Evolutionary conservation across 2,888 invertebrate genomes (phyloP).

Genomic region (Heliconius ismenius): DNA sequence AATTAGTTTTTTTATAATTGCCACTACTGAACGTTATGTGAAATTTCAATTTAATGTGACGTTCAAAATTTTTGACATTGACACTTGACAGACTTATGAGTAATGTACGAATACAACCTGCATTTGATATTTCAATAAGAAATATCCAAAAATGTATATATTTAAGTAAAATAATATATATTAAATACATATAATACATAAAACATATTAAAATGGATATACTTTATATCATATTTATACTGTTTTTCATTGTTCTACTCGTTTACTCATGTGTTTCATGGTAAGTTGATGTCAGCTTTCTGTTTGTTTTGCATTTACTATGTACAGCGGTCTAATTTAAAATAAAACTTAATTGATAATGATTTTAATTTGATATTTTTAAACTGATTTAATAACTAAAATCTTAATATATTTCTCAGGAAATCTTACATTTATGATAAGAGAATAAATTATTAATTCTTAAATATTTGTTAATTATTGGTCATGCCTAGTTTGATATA

Average conservation of each 20-base stretch:
- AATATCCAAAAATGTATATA: conserved; percentile 31
- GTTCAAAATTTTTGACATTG: conserved; percentile 25
- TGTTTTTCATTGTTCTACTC: conserved; percentile 64
- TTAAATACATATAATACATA: conserved; percentile 48
- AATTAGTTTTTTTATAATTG: not conserved
- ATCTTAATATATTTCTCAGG: not conserved
- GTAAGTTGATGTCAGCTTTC: conserved; percentile 59
- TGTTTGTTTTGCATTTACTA: conserved; percentile 34
- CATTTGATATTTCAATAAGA: conserved; percentile 10
- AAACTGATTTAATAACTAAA: not conserved
- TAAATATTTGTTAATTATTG: not conserved
- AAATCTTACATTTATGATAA: not conserved
- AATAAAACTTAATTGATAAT: no score
- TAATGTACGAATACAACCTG: conserved; percentile 13
- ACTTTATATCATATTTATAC: conserved; percentile 54
- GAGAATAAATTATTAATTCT: no score
- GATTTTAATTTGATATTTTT: not conserved
- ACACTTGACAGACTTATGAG: conserved; percentile 31
- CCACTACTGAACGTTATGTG: conserved; percentile 1
- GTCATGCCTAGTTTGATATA: not conserved
- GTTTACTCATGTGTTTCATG: conserved; percentile 84
- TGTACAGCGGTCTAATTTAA: not conserved
- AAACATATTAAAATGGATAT: conserved; percentile 63
- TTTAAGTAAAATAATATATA: conserved; percentile 27
- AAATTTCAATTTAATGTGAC: conserved; percentile 8